Evolutionary conservation across 2,797 vertebrate genomes (phyloP).

Genomic region (Lates japonicus): DNA sequence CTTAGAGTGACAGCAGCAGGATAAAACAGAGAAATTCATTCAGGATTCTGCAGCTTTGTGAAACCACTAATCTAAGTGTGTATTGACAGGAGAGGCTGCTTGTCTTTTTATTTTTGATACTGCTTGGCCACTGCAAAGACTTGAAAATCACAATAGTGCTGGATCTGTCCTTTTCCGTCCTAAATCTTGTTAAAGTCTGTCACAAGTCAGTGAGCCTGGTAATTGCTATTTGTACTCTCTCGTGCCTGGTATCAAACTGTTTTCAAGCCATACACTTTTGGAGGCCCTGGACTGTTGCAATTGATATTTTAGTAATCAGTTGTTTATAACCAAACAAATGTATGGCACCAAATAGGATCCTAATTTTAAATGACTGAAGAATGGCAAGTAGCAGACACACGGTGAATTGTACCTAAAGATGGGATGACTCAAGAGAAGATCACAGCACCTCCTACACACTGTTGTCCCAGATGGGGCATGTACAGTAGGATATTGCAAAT

Average conservation of each 20-base stretch:
- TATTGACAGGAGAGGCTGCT: conserved; percentile 19
- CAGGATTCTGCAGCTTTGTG: neutral
- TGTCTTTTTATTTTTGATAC: conserved; percentile 20
- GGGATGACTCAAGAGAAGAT: conserved; percentile 47
- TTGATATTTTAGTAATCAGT: conserved; percentile 66
- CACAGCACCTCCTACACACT: conserved; percentile 49
- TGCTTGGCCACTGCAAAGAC: conserved; percentile 33
- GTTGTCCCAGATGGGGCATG: conserved; percentile 46
- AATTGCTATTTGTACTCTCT: conserved; percentile 74
- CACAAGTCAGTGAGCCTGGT: conserved; percentile 78
- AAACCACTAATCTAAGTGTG: conserved; percentile 2
- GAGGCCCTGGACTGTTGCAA: conserved; percentile 50
- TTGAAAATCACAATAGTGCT: conserved; percentile 64
- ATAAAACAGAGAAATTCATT: conserved; percentile 1
- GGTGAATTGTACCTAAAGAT: conserved; percentile 25
- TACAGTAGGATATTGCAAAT: conserved; percentile 31
- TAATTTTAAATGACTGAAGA: conserved; percentile 35
- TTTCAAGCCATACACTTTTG: conserved; percentile 54
- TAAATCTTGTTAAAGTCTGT: conserved; percentile 77
- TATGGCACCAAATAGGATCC: conserved; percentile 30
- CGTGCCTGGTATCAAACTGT: conserved; percentile 54
- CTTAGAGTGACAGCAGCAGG: conserved; percentile 14
- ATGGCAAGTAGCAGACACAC: conserved; percentile 23
- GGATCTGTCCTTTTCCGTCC: conserved; percentile 62
- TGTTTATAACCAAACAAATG: conserved; percentile 38